Percentiles rank a stretch among this genome's conserved stretches.
phyloP scores from a whole-genome alignment of 37 sponge, comb jelly and placozoan species.

The Chondrosia reniformis region DNA sequence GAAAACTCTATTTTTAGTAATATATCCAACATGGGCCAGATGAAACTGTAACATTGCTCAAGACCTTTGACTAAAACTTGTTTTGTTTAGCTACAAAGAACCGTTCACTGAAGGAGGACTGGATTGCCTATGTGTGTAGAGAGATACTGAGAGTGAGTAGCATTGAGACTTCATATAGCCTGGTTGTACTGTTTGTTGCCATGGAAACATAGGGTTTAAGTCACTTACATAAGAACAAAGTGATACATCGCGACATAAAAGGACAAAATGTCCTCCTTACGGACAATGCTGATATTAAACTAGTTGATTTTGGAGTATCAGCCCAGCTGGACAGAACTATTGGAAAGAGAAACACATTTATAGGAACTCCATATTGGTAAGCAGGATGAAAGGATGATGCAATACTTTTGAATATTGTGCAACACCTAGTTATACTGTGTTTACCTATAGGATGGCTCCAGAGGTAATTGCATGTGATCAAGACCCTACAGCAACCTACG shows the following conservation, averaged over 20 bases:
- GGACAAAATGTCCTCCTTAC: conserved; percentile 96
- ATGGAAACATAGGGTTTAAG: conserved; percentile 69
- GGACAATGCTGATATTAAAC: conserved; percentile 97
- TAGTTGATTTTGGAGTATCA: conserved; percentile 98
- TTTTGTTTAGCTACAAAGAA: conserved; percentile 52
- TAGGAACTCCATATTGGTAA: conserved; percentile 96
- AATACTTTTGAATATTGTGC: not conserved
- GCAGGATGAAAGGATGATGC: not conserved
- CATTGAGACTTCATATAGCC: not conserved
- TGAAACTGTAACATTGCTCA: not conserved
- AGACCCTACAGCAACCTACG: conserved; percentile 92
- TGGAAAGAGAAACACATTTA: conserved; percentile 96
- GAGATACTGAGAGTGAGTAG: conserved; percentile 82
- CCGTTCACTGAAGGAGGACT: conserved; percentile 89
- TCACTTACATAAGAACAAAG: conserved; percentile 93
- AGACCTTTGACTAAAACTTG: too few species aligned
- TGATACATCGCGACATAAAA: conserved; percentile 97
- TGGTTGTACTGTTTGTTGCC: not conserved
- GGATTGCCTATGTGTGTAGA: conserved; percentile 91
- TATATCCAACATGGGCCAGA: not conserved
- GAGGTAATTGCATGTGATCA: conserved; percentile 99
- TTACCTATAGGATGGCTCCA: conserved; percentile 84
- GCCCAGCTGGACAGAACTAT: conserved; percentile 96
- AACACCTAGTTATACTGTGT: not conserved
- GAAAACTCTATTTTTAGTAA: too few species aligned